A percentile compares a stretch with the other conserved stretches of the same genome.
Evolutionary conservation across 2,113 vertebrate species (phyloP).

Genomic region (Platanista minor): DNA sequence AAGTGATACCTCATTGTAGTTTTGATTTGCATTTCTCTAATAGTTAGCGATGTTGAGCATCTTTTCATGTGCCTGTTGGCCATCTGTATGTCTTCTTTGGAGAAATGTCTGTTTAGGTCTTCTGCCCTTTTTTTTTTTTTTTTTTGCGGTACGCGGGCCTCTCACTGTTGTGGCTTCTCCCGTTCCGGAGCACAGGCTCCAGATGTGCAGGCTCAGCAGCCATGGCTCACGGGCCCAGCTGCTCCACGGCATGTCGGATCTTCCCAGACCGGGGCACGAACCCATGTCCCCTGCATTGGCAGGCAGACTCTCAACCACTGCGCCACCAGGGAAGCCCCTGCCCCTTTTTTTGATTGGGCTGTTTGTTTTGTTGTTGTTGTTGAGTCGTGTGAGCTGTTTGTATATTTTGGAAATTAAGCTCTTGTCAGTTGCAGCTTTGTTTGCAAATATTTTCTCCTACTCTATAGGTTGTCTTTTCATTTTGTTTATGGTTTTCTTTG

Average conservation of each 20-base stretch:
- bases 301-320: no score
- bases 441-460: background rate
- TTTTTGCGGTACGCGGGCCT: no score
- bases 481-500: background rate
- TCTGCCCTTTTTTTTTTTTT: background rate
- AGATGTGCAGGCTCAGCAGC: no score
- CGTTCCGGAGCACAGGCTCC: no score
- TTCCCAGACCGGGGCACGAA: no score
- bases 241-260: no score
- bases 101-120: background rate
- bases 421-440: background rate
- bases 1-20: background rate
- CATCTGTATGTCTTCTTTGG: background rate
- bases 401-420: background rate
- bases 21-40: background rate
- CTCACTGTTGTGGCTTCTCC: no score
- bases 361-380: background rate
- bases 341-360: background rate
- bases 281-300: no score
- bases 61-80: background rate
- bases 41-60: background rate
- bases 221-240: no score
- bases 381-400: background rate
- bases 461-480: background rate
- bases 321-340: no score